Evolutionary conservation across 2,797 vertebrate genomes (phyloP).

Genomic region (Hipposideros larvatus): DNA sequence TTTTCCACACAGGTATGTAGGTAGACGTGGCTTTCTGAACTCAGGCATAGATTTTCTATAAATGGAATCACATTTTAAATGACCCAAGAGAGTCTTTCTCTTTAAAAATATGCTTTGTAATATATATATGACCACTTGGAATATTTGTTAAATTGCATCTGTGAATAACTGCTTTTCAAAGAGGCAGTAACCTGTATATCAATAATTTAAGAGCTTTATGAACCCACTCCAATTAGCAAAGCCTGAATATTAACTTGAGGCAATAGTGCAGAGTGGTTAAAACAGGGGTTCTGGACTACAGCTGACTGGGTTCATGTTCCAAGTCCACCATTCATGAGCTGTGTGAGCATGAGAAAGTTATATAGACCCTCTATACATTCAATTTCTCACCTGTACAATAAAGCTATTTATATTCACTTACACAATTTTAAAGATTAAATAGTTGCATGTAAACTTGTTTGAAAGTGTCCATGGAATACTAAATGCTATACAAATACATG

Average conservation of each 20-base stretch:
- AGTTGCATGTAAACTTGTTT: neutral
- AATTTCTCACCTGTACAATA: neutral
- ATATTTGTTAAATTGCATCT: neutral
- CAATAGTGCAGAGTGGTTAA: neutral
- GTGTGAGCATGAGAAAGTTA: neutral
- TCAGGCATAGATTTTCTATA: neutral
- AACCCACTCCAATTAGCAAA: neutral
- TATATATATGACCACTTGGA: neutral
- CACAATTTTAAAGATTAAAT: neutral
- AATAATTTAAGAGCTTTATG: neutral
- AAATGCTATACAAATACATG: neutral
- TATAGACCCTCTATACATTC: neutral
- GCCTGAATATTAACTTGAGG: neutral
- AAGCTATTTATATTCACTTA: neutral
- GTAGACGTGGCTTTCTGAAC: neutral
- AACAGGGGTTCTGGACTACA: neutral
- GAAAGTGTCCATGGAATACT: neutral
- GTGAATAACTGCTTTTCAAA: neutral
- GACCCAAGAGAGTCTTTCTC: neutral
- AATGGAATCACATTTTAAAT: neutral
- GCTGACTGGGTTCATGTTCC: neutral
- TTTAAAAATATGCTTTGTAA: slow-evolving; percentile 11
- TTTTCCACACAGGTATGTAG: neutral
- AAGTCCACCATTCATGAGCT: neutral
- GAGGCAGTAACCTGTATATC: neutral